Conservation (phyloP, 2,797 vertebrate genomes). For the Poecile montanus region DNA sequence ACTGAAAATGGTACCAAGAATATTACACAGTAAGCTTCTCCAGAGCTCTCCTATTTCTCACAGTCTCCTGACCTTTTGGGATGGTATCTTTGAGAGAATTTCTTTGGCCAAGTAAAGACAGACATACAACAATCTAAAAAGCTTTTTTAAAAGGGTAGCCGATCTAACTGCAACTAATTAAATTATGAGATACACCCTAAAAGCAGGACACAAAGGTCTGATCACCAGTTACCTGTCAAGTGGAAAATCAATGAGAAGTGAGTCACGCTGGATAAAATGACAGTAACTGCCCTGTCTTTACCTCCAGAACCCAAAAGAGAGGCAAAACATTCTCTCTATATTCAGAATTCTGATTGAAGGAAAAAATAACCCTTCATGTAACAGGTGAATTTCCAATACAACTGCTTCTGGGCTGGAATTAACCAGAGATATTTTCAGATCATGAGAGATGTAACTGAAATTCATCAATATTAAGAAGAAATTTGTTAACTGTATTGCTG, state of each 20-base stretch:
- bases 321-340: background rate
- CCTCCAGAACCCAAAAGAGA: background rate
- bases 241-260: constrained; percentile 27
- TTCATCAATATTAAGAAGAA: background rate
- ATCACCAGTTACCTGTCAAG: background rate
- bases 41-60: background rate
- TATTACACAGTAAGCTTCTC: background rate
- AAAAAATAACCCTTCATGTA: background rate
- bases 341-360: background rate
- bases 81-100: background rate
- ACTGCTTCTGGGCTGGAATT: background rate
- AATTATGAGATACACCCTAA: background rate
- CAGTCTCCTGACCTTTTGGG: background rate
- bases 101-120: background rate
- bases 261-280: background rate
- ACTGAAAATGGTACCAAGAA: background rate
- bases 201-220: background rate
- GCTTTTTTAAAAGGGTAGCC: background rate
- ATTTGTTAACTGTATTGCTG: background rate
- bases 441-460: background rate
- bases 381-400: background rate
- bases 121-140: background rate
- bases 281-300: background rate
- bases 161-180: background rate
- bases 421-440: background rate